Evolutionary conservation across 1,140 invertebrate genomes (phyloP), one percentile per base, ranked within the genome.

Genomic region (Diplogasteroides magnus): DNA sequence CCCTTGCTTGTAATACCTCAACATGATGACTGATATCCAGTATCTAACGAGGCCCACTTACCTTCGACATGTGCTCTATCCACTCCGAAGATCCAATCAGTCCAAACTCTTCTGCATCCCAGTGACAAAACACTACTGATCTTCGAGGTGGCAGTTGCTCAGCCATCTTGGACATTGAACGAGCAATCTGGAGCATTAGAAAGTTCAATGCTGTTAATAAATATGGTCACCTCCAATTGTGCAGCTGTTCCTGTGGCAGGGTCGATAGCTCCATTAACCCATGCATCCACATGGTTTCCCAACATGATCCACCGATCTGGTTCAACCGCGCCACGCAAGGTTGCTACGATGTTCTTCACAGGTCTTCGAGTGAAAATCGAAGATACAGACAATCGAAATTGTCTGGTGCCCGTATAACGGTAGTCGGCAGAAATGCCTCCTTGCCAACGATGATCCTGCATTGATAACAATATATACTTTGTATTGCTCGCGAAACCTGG

Each of bases 211-310:
- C 23, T 29, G 6, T 25, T 26, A 11, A 23, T 14, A 13, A 61
- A 11, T 28, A 27, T 74, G 2, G 84, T 83, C 2, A 88, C 71
- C 79, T 88, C 87, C 19, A 86, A 78, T 56, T 88, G 68, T 2
- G 82, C 81, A 2, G 87, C 86, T 14, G 86, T 86, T 1, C 86
- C 80, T 63, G 71, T 75, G 68, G 83, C 83, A 0, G 79, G 80
- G 68, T 82, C 80, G 15, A 83, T 68, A 6, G 77, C 63, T 2
- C 79, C 79, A 74, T 85, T 86, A 15, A 84, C 83, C 86, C 86
- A 87, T 25, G 87, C 83, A 80, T 88, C 87, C 64, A 86, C 74
- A 68, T 88, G 87, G 70, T 86, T 86, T 6, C 87, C 87, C 19
- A 88, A 71, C 32, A 88, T 79, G 25, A 88, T 80, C 77, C 86